These are phyloP conservation scores for Lumbricus terrestris DNA, from an alignment of 2,888 invertebrate species.

Conservation along the genomic window DNA sequence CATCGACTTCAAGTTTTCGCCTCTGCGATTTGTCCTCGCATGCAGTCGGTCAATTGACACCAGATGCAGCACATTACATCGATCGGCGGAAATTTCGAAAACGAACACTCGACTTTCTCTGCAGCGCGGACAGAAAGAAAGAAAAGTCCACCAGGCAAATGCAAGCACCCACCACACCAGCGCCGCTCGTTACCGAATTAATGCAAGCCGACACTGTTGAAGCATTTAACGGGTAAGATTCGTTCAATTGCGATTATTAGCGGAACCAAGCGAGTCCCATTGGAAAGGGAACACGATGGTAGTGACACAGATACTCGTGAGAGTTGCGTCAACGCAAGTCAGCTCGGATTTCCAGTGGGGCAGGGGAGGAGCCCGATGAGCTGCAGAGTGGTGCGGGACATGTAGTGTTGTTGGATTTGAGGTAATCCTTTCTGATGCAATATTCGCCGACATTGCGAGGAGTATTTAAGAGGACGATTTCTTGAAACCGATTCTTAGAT, in stretches of 20 bases:
- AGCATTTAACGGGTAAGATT: background rate
- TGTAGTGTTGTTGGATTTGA: background rate
- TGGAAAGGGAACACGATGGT: background rate
- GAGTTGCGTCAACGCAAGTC: background rate
- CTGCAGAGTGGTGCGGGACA: background rate
- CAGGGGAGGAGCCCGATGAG: background rate
- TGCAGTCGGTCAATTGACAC: background rate
- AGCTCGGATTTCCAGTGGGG: background rate
- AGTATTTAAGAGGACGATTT: background rate
- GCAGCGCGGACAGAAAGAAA: too few relatives aligned
- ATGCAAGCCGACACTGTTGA: slow-evolving; percentile 3
- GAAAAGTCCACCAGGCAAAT: background rate
- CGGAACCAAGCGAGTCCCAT: background rate
- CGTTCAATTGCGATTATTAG: slow-evolving; percentile 3
- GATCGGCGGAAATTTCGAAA: background rate
- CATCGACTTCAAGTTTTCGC: too few relatives aligned
- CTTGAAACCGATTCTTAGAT: background rate
- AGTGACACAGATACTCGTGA: background rate
- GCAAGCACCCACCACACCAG: too few relatives aligned
- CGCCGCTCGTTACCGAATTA: background rate
- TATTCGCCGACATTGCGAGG: slow-evolving; percentile 3
- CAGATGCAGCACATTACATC: background rate
- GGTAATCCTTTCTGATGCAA: background rate
- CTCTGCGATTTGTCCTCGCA: too few relatives aligned
- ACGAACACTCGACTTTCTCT: background rate